phyloP scores from a whole-genome alignment of 2,113 vertebrate genomes.

The Rhabdornis inornatus region DNA sequence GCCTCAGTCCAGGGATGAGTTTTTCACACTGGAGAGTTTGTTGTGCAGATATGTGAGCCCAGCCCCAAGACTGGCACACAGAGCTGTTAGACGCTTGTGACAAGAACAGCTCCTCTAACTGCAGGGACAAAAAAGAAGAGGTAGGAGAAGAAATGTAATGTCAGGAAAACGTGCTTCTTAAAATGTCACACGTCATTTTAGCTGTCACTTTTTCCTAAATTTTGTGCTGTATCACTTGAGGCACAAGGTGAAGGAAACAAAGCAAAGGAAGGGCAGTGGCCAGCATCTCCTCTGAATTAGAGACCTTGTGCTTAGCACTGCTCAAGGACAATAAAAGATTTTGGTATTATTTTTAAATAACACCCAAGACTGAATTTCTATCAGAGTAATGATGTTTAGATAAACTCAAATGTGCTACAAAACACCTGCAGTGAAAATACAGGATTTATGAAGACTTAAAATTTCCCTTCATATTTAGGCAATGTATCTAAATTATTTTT shows the following conservation, averaged over 20 bases:
- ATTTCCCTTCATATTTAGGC: background rate
- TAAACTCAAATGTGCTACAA: background rate
- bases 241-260: background rate
- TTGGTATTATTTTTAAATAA: background rate
- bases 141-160: background rate
- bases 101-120: background rate
- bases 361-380: background rate
- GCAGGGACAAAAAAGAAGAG: background rate
- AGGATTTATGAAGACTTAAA: background rate
- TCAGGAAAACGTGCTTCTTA: background rate
- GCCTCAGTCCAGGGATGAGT: background rate
- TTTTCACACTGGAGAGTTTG: background rate
- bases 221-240: background rate
- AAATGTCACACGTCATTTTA: background rate
- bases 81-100: background rate
- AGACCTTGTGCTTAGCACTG: background rate
- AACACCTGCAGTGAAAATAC: background rate
- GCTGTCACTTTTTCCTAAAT: background rate
- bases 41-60: background rate
- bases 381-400: background rate
- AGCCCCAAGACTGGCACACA: background rate
- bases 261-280: background rate
- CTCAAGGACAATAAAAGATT: background rate
- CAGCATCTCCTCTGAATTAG: background rate
- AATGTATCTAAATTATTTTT: background rate